Evolutionary conservation across 1,140 invertebrate species (phyloP).

Genomic region (Drosophila sulfurigaster): DNA sequence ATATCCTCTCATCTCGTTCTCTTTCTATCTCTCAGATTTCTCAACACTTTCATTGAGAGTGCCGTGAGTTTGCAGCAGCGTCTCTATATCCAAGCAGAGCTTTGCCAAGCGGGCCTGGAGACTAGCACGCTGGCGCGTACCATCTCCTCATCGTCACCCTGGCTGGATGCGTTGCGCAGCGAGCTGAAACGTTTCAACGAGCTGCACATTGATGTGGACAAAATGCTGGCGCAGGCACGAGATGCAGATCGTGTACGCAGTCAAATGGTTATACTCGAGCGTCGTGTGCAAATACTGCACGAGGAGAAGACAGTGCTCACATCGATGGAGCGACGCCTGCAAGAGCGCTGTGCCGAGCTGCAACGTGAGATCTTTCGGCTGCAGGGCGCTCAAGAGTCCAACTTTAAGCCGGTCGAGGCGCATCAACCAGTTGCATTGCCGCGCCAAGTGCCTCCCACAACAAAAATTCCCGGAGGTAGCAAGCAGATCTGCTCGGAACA

Average conservation of each 20-base stretch:
- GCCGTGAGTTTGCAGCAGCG: constrained; percentile 90
- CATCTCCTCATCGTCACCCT: constrained; percentile 85
- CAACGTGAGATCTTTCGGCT: constrained; percentile 86
- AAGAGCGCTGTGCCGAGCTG: constrained; percentile 90
- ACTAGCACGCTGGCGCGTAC: constrained; percentile 88
- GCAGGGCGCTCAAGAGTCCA: constrained; percentile 76
- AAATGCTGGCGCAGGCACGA: constrained; percentile 77
- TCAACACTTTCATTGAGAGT: constrained; percentile 93
- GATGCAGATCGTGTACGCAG: constrained; percentile 82
- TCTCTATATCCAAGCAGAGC: constrained; percentile 95
- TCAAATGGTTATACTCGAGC: constrained; percentile 89
- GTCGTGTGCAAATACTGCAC: constrained; percentile 91
- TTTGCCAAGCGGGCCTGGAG: constrained; percentile 93
- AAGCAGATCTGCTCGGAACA: constrained; percentile 89
- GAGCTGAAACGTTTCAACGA: constrained; percentile 90
- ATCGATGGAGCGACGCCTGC: constrained; percentile 91
- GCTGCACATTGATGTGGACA: constrained; percentile 90
- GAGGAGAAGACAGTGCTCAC: constrained; percentile 91
- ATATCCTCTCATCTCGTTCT: neutral
- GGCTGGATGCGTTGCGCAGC: constrained; percentile 86
- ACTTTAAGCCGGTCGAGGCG: constrained; percentile 77
- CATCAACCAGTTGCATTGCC: constrained; percentile 78
- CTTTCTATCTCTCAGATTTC: constrained; percentile 86
- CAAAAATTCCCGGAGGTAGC: constrained; percentile 38
- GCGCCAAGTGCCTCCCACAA: constrained; percentile 70